Evolutionary conservation across 2,797 vertebrate species (phyloP).

Genomic region (Lithobates sylvaticus): DNA sequence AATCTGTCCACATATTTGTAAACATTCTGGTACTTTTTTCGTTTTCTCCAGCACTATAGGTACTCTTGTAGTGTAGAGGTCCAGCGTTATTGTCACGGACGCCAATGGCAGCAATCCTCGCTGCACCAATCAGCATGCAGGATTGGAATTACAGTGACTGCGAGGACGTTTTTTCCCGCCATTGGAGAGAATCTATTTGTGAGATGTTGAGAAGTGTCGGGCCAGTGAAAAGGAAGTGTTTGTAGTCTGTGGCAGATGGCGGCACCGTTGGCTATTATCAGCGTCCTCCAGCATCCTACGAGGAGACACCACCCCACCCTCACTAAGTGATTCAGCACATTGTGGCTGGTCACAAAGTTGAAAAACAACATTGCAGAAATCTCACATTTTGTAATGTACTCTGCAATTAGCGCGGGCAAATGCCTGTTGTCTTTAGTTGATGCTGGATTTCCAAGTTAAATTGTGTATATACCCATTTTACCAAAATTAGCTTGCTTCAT

Average conservation of each 20-base stretch:
- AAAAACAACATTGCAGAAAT: conserved; percentile 50
- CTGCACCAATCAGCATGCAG: not conserved
- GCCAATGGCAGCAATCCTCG: too few relatives aligned
- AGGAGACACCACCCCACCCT: conserved; percentile 45
- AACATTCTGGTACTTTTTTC: too few relatives aligned
- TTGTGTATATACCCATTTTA: too few relatives aligned
- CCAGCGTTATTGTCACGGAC: too few relatives aligned
- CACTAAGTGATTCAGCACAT: conserved; percentile 52
- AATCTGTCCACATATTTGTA: too few relatives aligned
- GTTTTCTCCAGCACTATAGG: too few relatives aligned
- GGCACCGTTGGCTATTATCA: conserved; percentile 3
- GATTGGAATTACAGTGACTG: conserved; percentile 43
- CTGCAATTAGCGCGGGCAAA: not conserved
- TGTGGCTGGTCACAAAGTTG: not conserved
- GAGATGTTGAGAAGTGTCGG: not conserved
- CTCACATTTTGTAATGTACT: conserved; percentile 12
- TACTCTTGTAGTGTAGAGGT: too few relatives aligned
- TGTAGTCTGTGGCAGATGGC: not conserved
- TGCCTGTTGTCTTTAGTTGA: too few relatives aligned
- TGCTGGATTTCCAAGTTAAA: too few relatives aligned
- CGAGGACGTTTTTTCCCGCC: not conserved
- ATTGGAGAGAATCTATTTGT: not conserved
- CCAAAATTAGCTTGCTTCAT: too few relatives aligned
- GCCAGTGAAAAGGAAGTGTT: not conserved
- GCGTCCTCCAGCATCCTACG: conserved; percentile 34